Evolutionary conservation across 1,140 invertebrate genomes (phyloP).

Genomic region (Drosophila carrolli): DNA sequence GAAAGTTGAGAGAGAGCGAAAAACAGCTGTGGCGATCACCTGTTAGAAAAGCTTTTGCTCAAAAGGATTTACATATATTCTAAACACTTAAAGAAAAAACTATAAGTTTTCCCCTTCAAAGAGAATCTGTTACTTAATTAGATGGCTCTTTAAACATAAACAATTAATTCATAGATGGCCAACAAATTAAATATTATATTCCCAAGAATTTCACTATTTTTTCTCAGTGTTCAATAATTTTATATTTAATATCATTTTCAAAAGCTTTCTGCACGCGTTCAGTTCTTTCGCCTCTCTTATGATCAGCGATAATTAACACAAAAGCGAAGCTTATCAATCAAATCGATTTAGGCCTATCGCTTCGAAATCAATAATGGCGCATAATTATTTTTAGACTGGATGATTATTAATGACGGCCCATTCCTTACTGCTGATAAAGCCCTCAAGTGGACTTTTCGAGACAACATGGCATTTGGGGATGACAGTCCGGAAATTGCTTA

Average conservation of each 20-base stretch:
- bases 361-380: constrained; percentile 28
- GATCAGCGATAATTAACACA: constrained; percentile 26
- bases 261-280: constrained; percentile 10
- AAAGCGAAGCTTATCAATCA: constrained; percentile 50
- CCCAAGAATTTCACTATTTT: background rate
- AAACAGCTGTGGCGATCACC: constrained; percentile 62
- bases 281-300: constrained; percentile 11
- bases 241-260: background rate
- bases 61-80: constrained; percentile 25
- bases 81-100: background rate
- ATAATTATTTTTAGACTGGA: constrained; percentile 44
- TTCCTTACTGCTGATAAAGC: constrained; percentile 18
- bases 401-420: constrained; percentile 49
- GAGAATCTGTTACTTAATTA: no score
- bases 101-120: no score
- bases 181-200: background rate
- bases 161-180: no score
- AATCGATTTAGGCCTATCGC: constrained; percentile 33
- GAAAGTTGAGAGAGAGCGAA: constrained; percentile 11
- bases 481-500: constrained; percentile 3
- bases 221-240: background rate
- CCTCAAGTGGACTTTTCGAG: constrained; percentile 23
- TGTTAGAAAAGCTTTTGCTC: constrained; percentile 39
- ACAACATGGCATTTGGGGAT: constrained; percentile 22
- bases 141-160: no score